Evolutionary conservation across 2,888 invertebrate species (phyloP).

Genomic region (Phlogophora meticulosa): DNA sequence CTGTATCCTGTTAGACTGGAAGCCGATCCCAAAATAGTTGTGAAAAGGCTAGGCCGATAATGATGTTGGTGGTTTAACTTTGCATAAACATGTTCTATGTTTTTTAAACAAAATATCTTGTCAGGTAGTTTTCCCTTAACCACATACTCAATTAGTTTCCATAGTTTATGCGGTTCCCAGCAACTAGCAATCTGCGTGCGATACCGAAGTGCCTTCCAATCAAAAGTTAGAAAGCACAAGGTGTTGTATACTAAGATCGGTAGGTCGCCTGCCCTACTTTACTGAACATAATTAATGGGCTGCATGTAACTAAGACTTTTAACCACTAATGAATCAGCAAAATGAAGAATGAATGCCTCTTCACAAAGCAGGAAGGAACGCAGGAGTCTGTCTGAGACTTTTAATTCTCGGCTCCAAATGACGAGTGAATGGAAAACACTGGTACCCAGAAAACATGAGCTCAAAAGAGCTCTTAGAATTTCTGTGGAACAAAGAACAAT

Average conservation of each 20-base stretch:
- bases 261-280: slow-evolving; percentile 37
- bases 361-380: slow-evolving; percentile 25
- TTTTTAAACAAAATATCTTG: no score
- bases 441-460: slow-evolving; percentile 49
- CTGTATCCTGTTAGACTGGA: no score
- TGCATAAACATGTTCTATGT: no score
- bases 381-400: slow-evolving; percentile 47
- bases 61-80: no score
- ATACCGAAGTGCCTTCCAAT: slow-evolving; percentile 25
- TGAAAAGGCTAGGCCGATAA: no score
- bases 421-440: slow-evolving; percentile 43
- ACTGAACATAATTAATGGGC: slow-evolving; percentile 35
- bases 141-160: slow-evolving; percentile 33
- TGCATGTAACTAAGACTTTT: slow-evolving; percentile 14
- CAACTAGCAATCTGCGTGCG: neutral
- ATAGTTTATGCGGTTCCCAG: slow-evolving; percentile 3
- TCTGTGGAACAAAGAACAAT: slow-evolving; percentile 42
- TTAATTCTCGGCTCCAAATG: slow-evolving; percentile 33
- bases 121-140: no score
- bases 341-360: slow-evolving; percentile 40
- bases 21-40: no score
- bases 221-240: slow-evolving; percentile 41
- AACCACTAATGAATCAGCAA: slow-evolving; percentile 47
- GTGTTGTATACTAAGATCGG: slow-evolving; percentile 13
- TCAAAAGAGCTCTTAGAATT: slow-evolving; percentile 28